Conservation (phyloP, 2,888 invertebrate genomes). For the Cheilosia urbana region DNA sequence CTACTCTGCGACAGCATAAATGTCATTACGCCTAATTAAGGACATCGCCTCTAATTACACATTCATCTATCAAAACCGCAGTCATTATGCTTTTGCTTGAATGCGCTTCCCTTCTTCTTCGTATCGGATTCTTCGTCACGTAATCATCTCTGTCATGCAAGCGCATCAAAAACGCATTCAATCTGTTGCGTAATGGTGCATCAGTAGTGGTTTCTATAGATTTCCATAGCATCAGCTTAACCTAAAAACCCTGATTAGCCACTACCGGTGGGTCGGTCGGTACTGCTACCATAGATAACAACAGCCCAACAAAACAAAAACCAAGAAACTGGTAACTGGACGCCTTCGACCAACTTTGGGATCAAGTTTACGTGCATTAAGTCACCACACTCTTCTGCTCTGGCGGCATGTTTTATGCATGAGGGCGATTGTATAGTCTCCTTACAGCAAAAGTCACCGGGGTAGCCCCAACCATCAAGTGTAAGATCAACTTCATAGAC, state of each 20-base stretch:
- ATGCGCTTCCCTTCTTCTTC: background rate
- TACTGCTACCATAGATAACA: background rate
- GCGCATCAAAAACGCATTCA: conserved; percentile 69
- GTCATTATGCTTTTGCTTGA: conserved; percentile 41
- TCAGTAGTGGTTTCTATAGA: conserved; percentile 1
- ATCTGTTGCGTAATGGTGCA: conserved; percentile 46
- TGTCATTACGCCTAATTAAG: conserved; percentile 64
- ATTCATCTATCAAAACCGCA: conserved; percentile 61
- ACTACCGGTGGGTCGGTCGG: conserved; percentile 34
- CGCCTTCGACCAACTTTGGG: conserved; percentile 35
- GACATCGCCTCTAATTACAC: conserved; percentile 59
- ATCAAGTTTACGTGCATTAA: conserved; percentile 46
- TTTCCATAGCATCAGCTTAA: conserved; percentile 46
- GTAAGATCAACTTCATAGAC: conserved; percentile 51
- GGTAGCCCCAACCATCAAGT: conserved; percentile 44
- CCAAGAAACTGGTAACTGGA: background rate
- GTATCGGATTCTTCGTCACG: background rate
- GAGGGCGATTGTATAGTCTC: conserved; percentile 10
- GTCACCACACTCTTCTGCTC: conserved; percentile 21
- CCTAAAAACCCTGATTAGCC: conserved; percentile 70
- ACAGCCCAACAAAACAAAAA: conserved; percentile 16
- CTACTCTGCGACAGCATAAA: background rate
- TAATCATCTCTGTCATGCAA: conserved; percentile 46
- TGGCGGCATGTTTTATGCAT: conserved; percentile 55
- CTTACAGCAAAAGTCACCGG: conserved; percentile 36